phyloP scores from a whole-genome alignment of 2,113 vertebrate species.

The Hylia prasina region DNA sequence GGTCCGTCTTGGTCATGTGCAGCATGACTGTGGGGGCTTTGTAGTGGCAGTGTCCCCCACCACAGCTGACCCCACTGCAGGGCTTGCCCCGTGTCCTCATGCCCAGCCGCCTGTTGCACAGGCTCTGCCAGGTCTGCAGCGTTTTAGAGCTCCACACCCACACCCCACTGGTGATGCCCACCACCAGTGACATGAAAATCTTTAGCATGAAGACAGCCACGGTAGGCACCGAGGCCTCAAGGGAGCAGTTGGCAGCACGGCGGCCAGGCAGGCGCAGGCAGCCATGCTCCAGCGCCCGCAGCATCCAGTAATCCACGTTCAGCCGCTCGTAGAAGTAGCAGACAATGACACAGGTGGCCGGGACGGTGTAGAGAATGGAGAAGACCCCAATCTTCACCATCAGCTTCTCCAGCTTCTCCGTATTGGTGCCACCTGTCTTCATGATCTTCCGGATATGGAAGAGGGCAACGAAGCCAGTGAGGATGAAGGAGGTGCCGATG shows the following conservation, averaged over 20 bases:
- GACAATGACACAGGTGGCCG: conserved; percentile 94
- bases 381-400: conserved; percentile 99
- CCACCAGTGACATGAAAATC: conserved; percentile 98
- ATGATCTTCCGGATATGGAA: conserved; percentile 97
- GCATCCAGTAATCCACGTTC: conserved; percentile 93
- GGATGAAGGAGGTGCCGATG: conserved; percentile 93
- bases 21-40: conserved; percentile 88
- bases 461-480: conserved; percentile 94
- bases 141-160: conserved; percentile 99
- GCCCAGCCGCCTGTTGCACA: conserved; percentile 89
- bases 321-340: conserved; percentile 97
- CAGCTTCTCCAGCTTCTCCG: conserved; percentile 96
- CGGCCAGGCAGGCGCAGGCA: conserved; percentile 75
- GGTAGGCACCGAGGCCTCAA: conserved; percentile 87
- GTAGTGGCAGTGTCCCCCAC: conserved; percentile 88
- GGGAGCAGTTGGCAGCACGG: conserved; percentile 80
- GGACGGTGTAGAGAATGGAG: conserved; percentile 96
- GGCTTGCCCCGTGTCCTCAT: conserved; percentile 86
- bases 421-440: conserved; percentile 96
- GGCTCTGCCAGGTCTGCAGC: conserved; percentile 94
- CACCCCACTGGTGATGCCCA: conserved; percentile 96
- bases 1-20: conserved; percentile 92
- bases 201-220: conserved; percentile 98
- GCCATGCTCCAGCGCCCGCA: conserved; percentile 79
- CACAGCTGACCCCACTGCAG: conserved; percentile 82